Evolutionary conservation across 2,888 invertebrate species (phyloP).

Genomic region (Cenopis cana): DNA sequence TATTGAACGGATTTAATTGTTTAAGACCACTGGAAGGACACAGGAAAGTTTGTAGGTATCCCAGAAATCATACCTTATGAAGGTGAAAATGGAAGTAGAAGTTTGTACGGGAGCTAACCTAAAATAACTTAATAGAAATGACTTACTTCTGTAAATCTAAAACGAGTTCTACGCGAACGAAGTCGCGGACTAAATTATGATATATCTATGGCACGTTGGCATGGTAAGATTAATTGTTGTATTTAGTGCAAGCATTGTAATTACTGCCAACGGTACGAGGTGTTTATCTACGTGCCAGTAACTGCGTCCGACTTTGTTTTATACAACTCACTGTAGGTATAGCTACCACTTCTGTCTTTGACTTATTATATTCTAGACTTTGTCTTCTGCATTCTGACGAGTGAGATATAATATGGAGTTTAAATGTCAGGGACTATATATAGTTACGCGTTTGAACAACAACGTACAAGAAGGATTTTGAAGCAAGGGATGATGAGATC

Average conservation of each 20-base stretch:
- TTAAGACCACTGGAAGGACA: too few relatives aligned
- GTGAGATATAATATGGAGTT: too few relatives aligned
- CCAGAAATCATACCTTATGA: too few relatives aligned
- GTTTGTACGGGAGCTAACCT: too few relatives aligned
- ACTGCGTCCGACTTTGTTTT: not conserved
- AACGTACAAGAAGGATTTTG: not conserved
- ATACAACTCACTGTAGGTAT: not conserved
- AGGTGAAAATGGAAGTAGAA: too few relatives aligned
- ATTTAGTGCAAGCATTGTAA: constrained; percentile 15
- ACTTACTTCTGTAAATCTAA: too few relatives aligned
- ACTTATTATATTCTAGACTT: not conserved
- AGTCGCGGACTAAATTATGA: too few relatives aligned
- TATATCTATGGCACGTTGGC: constrained; percentile 3
- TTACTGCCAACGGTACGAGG: constrained; percentile 10
- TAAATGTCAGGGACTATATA: too few relatives aligned
- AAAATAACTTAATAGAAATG: too few relatives aligned
- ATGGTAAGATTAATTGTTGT: constrained; percentile 9
- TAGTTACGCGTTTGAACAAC: not conserved
- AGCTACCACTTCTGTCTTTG: not conserved
- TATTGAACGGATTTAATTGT: too few relatives aligned
- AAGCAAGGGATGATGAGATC: not conserved
- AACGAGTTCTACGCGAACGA: too few relatives aligned
- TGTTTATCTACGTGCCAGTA: constrained; percentile 10
- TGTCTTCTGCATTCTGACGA: not conserved
- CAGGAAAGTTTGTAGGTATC: too few relatives aligned